Percentiles rank a stretch among this genome's conserved stretches.
Evolutionary conservation across 2,113 vertebrate species (phyloP).

Genomic region (Hylia prasina): DNA sequence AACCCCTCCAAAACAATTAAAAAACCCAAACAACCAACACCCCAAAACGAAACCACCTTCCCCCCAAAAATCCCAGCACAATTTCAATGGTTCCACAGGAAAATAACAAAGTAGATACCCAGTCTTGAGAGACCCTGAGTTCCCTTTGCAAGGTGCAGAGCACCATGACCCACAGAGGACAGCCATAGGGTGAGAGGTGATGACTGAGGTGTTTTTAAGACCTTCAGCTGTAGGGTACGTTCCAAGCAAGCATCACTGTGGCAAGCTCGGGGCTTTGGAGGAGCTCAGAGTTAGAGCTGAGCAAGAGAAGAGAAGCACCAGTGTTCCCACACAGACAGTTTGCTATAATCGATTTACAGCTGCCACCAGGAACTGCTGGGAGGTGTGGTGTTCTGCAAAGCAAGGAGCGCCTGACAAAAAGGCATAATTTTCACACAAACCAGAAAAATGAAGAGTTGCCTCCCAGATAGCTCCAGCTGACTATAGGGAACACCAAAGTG

Average conservation of each 20-base stretch:
- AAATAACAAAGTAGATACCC: background rate
- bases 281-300: conserved; percentile 21
- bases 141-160: background rate
- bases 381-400: background rate
- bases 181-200: background rate
- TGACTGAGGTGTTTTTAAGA: background rate
- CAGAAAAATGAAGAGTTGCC: background rate
- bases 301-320: background rate
- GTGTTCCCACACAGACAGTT: conserved; percentile 27
- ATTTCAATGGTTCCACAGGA: background rate
- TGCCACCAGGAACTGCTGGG: background rate
- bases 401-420: conserved; percentile 20
- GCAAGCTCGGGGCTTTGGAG: background rate
- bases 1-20: background rate
- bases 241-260: background rate
- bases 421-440: conserved; percentile 5
- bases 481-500: background rate
- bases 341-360: conserved; percentile 58
- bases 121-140: background rate
- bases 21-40: background rate
- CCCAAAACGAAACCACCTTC: background rate
- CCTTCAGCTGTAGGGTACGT: background rate
- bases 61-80: background rate
- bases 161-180: background rate
- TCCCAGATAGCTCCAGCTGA: conserved; percentile 15